These are phyloP conservation scores for Pemphigus obesinymphae DNA, from an alignment of 1,140 invertebrate species.

Conservation along the genomic window DNA sequence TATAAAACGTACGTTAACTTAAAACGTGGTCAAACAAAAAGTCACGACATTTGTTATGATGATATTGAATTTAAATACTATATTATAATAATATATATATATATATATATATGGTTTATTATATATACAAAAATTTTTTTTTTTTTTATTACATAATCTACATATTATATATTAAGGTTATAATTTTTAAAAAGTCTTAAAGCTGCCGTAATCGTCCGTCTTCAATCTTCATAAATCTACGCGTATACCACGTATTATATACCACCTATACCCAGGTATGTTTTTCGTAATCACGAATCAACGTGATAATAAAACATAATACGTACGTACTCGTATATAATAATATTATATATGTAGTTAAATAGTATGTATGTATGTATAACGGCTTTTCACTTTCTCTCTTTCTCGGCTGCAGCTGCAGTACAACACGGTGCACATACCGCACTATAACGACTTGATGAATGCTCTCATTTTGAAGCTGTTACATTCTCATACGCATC, in stretches of 20 bases:
- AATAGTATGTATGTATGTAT: not conserved
- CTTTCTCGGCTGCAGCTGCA: no score
- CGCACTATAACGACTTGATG: not conserved
- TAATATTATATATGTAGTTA: not conserved
- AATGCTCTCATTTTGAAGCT: slow-evolving; percentile 19
- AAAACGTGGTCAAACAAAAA: not conserved
- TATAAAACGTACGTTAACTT: not conserved
- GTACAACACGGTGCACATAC: not conserved
- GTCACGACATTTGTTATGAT: slow-evolving; percentile 17
- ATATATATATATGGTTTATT: no score
- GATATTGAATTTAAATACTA: not conserved
- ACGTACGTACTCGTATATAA: not conserved
- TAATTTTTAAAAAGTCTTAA: not conserved
- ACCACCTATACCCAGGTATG: not conserved
- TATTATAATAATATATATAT: no score
- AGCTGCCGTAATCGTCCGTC: not conserved
- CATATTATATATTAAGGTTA: not conserved
- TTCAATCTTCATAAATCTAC: not conserved
- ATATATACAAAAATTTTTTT: not conserved
- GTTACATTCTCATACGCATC: slow-evolving; percentile 18
- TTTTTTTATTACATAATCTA: not conserved
- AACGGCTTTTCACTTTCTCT: not conserved
- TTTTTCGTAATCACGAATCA: not conserved
- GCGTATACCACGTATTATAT: not conserved
- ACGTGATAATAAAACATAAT: no score